phyloP scores from a whole-genome alignment of 2,797 vertebrate species.

The Enteromius thamalakanensis region DNA sequence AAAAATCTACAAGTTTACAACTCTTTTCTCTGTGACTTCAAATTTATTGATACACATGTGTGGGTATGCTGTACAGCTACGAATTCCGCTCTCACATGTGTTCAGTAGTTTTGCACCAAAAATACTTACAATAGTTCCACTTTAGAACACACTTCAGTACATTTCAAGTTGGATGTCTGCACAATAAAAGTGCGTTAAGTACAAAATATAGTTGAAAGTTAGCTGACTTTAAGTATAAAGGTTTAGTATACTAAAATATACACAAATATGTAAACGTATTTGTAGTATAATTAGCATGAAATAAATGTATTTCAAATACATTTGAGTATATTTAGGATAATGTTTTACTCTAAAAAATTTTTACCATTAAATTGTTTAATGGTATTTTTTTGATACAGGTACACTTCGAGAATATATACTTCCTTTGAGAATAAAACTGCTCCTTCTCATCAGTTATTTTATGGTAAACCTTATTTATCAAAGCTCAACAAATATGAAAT shows the following conservation, averaged over 20 bases:
- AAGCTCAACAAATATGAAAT: conserved; percentile 4
- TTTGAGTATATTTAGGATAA: background rate
- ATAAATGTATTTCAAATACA: too few species aligned
- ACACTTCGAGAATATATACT: background rate
- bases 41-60: too few species aligned
- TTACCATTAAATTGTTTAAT: background rate
- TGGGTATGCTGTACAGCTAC: too few species aligned
- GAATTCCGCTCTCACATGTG: too few species aligned
- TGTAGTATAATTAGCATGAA: too few species aligned
- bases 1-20: too few species aligned
- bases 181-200: background rate
- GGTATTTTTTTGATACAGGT: background rate
- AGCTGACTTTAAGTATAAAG: too few species aligned
- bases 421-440: background rate
- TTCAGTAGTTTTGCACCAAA: too few species aligned
- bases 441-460: background rate
- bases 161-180: background rate
- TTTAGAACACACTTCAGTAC: background rate
- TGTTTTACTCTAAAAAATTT: background rate
- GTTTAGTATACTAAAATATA: too few species aligned
- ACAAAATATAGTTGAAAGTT: background rate
- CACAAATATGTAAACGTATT: too few species aligned
- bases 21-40: too few species aligned
- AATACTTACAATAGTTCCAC: background rate
- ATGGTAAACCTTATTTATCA: background rate